A percentile compares a stretch with the other conserved stretches of the same genome.
phyloP scores from a whole-genome alignment of 2,888 invertebrate genomes.

The Heteropelma amictum region DNA sequence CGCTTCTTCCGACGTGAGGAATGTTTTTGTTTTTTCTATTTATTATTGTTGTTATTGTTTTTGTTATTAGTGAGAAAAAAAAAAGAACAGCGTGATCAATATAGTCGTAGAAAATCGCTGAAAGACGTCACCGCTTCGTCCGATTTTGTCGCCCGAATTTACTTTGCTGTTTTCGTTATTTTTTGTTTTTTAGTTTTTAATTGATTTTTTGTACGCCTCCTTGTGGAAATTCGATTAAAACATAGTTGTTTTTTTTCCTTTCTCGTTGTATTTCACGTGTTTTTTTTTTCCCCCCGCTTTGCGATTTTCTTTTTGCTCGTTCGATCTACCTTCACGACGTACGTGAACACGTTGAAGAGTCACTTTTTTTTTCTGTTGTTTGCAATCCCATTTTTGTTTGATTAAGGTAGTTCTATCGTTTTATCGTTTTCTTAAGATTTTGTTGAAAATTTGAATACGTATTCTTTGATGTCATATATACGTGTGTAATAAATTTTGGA shows the following conservation, averaged over 20 bases:
- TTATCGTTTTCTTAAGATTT: no score
- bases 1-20: not conserved
- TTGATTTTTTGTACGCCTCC: conserved; percentile 48
- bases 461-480: no score
- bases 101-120: not conserved
- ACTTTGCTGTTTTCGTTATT: conserved; percentile 14
- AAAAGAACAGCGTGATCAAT: conserved; percentile 8
- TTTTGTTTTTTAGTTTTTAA: conserved; percentile 16
- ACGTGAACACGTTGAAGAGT: no score
- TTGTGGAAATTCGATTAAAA: conserved; percentile 35
- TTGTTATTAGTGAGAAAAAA: conserved; percentile 3
- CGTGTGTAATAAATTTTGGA: no score
- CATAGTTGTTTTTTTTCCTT: conserved; percentile 29
- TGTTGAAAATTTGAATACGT: no score
- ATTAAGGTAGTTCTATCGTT: no score
- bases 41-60: conserved; percentile 3
- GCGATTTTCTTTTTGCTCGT: no score
- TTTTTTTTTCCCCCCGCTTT: not conserved
- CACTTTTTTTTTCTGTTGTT: no score
- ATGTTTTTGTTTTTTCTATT: conserved; percentile 27
- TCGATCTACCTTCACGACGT: no score
- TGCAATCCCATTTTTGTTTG: no score
- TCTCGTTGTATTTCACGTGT: not conserved
- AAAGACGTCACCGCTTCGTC: conserved; percentile 13
- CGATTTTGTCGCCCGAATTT: no score